Evolutionary conservation across 2,113 vertebrate genomes (phyloP).

Genomic region (Syngnathus typhle): DNA sequence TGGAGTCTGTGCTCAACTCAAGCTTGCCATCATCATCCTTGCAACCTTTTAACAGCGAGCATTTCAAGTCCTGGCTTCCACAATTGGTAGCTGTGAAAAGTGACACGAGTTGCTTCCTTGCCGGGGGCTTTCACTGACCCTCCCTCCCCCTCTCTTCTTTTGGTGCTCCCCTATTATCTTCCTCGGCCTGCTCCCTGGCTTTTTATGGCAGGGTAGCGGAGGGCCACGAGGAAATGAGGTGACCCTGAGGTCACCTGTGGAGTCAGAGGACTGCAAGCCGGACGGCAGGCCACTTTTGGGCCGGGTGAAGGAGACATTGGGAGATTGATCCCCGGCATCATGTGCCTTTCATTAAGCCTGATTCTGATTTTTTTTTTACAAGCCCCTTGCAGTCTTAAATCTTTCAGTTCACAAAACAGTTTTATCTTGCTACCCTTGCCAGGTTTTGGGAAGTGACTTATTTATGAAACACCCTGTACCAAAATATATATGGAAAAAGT

Average conservation of each 20-base stretch:
- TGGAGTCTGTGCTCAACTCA: not conserved
- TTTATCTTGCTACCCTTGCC: too few species aligned
- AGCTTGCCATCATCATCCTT: constrained; percentile 10
- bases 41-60: constrained; percentile 9
- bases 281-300: constrained; percentile 34
- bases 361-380: constrained; percentile 79
- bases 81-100: constrained; percentile 27
- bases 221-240: constrained; percentile 78
- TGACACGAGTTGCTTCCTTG: constrained; percentile 42
- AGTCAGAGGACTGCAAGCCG: constrained; percentile 64
- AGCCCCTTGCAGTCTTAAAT: constrained; percentile 71
- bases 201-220: constrained; percentile 72
- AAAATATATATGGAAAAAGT: too few species aligned
- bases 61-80: constrained; percentile 33
- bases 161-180: constrained; percentile 65
- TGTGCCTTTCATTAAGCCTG: constrained; percentile 70
- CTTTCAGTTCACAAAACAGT: constrained; percentile 38
- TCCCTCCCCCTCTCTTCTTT: constrained; percentile 28
- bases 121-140: constrained; percentile 37
- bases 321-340: constrained; percentile 58
- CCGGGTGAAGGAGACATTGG: constrained; percentile 24
- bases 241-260: constrained; percentile 69
- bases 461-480: too few species aligned
- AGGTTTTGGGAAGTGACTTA: too few species aligned
- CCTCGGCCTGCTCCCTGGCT: constrained; percentile 53